A percentile compares a stretch with the other conserved stretches of the same genome.
phyloP scores from a whole-genome alignment of 2,888 invertebrate species.

The Geophilus truncorum region DNA sequence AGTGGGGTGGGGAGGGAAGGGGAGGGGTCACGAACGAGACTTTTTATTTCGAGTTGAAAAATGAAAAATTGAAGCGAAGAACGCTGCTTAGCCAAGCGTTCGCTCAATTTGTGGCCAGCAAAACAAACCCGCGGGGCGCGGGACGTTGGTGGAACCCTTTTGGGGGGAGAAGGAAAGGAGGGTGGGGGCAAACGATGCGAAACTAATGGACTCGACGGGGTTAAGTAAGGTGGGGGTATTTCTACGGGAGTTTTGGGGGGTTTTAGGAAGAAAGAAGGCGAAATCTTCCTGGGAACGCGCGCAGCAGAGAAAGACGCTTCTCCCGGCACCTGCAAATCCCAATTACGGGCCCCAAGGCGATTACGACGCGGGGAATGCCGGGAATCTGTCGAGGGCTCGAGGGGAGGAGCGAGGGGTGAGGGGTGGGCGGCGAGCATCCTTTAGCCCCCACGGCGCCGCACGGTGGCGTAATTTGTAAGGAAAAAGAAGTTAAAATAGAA shows the following conservation, averaged over 20 bases:
- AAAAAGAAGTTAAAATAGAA: neutral
- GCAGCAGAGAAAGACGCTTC: constrained; percentile 29
- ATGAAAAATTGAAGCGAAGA: neutral
- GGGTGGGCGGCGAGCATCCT: neutral
- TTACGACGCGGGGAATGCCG: neutral
- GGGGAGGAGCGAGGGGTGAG: neutral
- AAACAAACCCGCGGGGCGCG: neutral
- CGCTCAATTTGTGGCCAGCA: constrained; percentile 20
- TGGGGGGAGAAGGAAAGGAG: neutral
- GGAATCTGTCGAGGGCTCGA: constrained; percentile 24
- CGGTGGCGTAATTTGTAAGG: neutral
- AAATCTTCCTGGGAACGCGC: constrained; percentile 31
- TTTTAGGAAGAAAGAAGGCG: neutral
- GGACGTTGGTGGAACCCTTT: neutral
- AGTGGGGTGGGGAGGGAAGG: neutral
- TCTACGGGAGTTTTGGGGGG: neutral
- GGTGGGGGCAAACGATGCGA: neutral
- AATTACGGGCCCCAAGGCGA: constrained; percentile 31
- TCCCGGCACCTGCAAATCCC: constrained; percentile 31
- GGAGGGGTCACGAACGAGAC: neutral
- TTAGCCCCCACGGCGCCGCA: neutral
- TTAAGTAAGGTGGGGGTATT: neutral
- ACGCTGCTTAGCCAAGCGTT: neutral
- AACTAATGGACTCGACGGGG: neutral
- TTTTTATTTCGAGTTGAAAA: neutral